A percentile compares a stretch with the other conserved stretches of the same genome.
These are phyloP conservation scores for Salarias fasciatus DNA, from an alignment of 2,797 vertebrate genomes.

Conservation along the genomic window DNA sequence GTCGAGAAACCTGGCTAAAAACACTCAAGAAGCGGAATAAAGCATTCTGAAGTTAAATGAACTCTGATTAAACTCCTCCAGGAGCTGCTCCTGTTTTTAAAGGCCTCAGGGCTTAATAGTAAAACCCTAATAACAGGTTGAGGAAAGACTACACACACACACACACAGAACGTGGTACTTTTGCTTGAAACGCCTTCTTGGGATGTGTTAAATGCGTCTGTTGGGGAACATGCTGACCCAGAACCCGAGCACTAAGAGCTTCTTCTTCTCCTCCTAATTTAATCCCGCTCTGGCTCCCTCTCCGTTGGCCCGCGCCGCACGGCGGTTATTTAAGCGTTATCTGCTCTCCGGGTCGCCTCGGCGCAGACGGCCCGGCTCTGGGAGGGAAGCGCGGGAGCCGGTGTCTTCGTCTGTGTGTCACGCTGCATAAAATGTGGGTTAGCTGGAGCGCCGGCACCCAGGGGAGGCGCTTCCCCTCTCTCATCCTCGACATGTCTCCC, in stretches of 20 bases:
- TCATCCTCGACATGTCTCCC: slow-evolving; percentile 65
- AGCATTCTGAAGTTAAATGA: background rate
- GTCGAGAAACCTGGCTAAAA: background rate
- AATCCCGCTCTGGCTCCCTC: slow-evolving; percentile 1
- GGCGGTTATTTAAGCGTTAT: slow-evolving; percentile 22
- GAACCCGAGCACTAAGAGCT: background rate
- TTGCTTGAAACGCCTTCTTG: background rate
- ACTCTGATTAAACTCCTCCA: background rate
- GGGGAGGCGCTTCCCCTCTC: slow-evolving; percentile 62
- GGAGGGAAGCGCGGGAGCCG: slow-evolving; percentile 54
- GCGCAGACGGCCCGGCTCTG: slow-evolving; percentile 58
- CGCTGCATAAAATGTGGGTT: slow-evolving; percentile 75
- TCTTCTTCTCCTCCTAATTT: slow-evolving; percentile 4
- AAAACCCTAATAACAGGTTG: background rate
- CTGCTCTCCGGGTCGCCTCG: slow-evolving; percentile 33
- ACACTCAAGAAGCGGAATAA: background rate
- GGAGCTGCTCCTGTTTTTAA: background rate
- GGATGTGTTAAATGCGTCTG: background rate
- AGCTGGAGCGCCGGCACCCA: slow-evolving; percentile 61
- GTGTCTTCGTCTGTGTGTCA: slow-evolving; percentile 67
- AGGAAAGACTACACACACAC: background rate
- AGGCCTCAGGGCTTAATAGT: background rate
- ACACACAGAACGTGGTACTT: background rate
- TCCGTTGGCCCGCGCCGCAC: background rate
- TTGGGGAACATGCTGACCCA: background rate